Percentiles rank a stretch among this genome's conserved stretches.
Conservation (phyloP, 2,797 vertebrate species). For the Anolis apletophallus region DNA sequence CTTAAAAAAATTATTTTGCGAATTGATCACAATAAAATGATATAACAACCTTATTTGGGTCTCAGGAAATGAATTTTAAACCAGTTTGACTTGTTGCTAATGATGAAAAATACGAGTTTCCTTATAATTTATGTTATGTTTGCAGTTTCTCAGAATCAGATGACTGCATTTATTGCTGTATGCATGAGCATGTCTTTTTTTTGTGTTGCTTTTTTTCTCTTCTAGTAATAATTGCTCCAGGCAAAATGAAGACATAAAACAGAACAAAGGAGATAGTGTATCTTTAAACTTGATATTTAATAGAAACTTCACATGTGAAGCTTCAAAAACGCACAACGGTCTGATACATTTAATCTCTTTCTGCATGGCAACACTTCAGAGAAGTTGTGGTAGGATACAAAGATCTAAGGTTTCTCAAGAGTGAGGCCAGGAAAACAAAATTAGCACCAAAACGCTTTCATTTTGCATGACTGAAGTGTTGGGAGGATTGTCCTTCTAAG, state of each 20-base stretch:
- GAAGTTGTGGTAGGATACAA: background rate
- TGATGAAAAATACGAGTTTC: conserved; percentile 42
- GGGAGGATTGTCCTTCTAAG: background rate
- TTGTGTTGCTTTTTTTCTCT: conserved; percentile 47
- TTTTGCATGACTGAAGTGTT: background rate
- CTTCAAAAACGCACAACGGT: background rate
- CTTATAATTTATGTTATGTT: conserved; percentile 57
- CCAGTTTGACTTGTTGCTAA: conserved; percentile 55
- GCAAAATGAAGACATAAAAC: conserved; percentile 2
- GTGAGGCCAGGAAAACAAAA: background rate
- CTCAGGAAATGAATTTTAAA: conserved; percentile 71
- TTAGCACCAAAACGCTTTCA: background rate
- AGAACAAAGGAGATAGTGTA: background rate
- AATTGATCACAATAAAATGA: conserved; percentile 47
- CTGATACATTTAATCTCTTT: background rate
- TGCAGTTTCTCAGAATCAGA: conserved; percentile 72
- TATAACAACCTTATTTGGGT: conserved; percentile 50
- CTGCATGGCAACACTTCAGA: background rate
- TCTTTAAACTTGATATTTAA: conserved; percentile 16
- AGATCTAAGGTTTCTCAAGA: background rate
- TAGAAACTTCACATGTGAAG: background rate
- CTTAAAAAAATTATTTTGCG: conserved; percentile 60
- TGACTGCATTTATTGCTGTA: conserved; percentile 45
- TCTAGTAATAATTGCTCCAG: conserved; percentile 27
- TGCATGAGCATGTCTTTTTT: background rate